These are phyloP conservation scores for Melipona quadrifasciata DNA, from an alignment of 1,140 invertebrate genomes.

Conservation along the genomic window DNA sequence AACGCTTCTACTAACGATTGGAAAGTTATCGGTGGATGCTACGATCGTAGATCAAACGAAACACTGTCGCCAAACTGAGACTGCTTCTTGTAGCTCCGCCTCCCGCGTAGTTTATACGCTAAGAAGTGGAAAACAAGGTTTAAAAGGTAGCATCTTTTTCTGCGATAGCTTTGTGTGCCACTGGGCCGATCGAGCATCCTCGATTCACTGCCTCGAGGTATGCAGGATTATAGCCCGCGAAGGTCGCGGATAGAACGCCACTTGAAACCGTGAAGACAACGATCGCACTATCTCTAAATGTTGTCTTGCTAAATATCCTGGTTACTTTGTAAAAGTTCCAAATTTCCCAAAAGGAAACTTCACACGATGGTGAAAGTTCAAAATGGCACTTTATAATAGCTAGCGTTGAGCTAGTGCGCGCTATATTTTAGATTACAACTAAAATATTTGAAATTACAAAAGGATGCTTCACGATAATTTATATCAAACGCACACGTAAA, in stretches of 20 bases:
- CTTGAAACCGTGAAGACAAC: neutral
- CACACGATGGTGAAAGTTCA: too few species aligned
- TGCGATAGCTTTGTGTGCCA: conserved; percentile 78
- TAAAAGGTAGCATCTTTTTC: conserved; percentile 76
- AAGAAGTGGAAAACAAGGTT: conserved; percentile 80
- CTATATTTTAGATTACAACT: too few species aligned
- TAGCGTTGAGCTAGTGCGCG: too few species aligned
- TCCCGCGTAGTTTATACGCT: conserved; percentile 40
- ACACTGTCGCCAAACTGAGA: conserved; percentile 52
- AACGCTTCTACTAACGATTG: neutral
- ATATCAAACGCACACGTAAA: too few species aligned
- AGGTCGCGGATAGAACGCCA: conserved; percentile 37
- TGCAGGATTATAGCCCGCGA: conserved; percentile 42
- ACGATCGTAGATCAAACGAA: conserved; percentile 22
- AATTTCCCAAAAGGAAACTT: too few species aligned
- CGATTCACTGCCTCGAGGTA: conserved; percentile 60
- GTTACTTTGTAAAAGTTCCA: neutral
- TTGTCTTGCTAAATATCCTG: neutral
- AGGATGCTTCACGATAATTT: too few species aligned
- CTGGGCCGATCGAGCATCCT: conserved; percentile 78
- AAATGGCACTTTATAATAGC: too few species aligned
- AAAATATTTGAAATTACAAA: too few species aligned
- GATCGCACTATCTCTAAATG: too few species aligned
- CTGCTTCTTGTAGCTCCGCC: conserved; percentile 53
- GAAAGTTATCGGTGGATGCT: neutral